Conservation (phyloP, 2,888 invertebrate genomes). For the Drosophila nigricruria region DNA sequence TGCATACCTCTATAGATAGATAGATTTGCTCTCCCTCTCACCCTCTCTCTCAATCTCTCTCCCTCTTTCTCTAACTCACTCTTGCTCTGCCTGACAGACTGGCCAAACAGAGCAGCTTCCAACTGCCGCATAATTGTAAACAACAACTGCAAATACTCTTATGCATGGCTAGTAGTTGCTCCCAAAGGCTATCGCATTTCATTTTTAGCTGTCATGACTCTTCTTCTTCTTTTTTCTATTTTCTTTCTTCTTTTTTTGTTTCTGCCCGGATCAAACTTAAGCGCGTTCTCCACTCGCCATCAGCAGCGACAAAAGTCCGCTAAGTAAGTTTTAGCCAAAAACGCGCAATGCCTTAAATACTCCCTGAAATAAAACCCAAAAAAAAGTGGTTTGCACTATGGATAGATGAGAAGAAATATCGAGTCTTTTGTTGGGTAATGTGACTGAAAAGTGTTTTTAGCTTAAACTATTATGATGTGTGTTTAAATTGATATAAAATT, state of each 20-base stretch:
- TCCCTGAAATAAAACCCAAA: background rate
- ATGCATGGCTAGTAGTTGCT: constrained; percentile 25
- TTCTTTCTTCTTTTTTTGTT: background rate
- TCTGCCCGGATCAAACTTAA: constrained; percentile 29
- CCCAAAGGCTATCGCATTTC: constrained; percentile 39
- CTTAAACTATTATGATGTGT: too few relatives aligned
- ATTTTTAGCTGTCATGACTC: constrained; percentile 41
- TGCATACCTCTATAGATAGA: constrained; percentile 2
- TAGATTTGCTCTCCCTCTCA: background rate
- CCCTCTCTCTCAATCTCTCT: background rate
- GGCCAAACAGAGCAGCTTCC: constrained; percentile 54
- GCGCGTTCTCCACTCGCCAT: constrained; percentile 21
- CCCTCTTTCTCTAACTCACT: background rate
- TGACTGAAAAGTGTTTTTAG: background rate
- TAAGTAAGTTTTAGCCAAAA: constrained; percentile 32
- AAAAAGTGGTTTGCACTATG: background rate
- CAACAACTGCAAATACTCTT: constrained; percentile 56
- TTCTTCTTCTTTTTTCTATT: background rate
- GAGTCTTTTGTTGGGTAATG: background rate
- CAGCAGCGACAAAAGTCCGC: constrained; percentile 21
- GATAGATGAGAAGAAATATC: background rate
- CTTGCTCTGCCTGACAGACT: background rate
- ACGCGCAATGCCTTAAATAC: constrained; percentile 16
- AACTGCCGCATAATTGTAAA: constrained; percentile 71
- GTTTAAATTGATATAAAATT: too few relatives aligned